Conservation (phyloP, 2,797 vertebrate genomes). For the Naso thynnoides region DNA sequence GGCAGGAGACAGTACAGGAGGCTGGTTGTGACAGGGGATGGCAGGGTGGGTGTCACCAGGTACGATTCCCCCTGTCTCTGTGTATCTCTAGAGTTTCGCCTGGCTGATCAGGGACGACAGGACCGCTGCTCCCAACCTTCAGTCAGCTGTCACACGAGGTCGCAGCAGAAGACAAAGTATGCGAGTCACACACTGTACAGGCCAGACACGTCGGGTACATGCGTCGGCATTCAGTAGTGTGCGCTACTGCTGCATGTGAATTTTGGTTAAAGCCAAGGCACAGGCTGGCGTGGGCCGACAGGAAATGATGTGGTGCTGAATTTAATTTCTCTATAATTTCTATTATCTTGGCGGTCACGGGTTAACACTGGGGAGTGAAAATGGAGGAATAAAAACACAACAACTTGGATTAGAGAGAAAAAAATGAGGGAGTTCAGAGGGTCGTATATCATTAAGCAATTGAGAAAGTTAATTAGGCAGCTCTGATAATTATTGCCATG, state of each 20-base stretch:
- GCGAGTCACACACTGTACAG: slow-evolving; percentile 54
- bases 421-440: slow-evolving; percentile 84
- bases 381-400: slow-evolving; percentile 72
- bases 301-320: slow-evolving; percentile 64
- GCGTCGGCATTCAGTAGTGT: slow-evolving; percentile 29
- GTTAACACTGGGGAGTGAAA: slow-evolving; percentile 74
- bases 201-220: slow-evolving; percentile 40
- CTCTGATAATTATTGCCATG: slow-evolving; percentile 89
- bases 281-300: slow-evolving; percentile 27
- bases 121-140: slow-evolving; percentile 79
- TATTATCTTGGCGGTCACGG: slow-evolving; percentile 75
- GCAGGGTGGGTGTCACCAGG: slow-evolving; percentile 81
- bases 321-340: slow-evolving; percentile 79
- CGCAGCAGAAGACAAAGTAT: slow-evolving; percentile 56
- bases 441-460: slow-evolving; percentile 89
- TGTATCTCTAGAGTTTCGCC: slow-evolving; percentile 78
- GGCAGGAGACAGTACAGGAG: slow-evolving; percentile 49
- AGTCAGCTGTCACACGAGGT: slow-evolving; percentile 83
- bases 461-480: slow-evolving; percentile 89
- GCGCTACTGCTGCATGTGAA: slow-evolving; percentile 26
- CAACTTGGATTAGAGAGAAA: slow-evolving; percentile 80
- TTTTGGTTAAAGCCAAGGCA: slow-evolving; percentile 7
- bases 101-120: slow-evolving; percentile 83
- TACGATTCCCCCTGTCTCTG: slow-evolving; percentile 69
- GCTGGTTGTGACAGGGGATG: slow-evolving; percentile 75